Evolutionary conservation across 2,113 vertebrate species (phyloP).

Genomic region (Steatornis caripensis): DNA sequence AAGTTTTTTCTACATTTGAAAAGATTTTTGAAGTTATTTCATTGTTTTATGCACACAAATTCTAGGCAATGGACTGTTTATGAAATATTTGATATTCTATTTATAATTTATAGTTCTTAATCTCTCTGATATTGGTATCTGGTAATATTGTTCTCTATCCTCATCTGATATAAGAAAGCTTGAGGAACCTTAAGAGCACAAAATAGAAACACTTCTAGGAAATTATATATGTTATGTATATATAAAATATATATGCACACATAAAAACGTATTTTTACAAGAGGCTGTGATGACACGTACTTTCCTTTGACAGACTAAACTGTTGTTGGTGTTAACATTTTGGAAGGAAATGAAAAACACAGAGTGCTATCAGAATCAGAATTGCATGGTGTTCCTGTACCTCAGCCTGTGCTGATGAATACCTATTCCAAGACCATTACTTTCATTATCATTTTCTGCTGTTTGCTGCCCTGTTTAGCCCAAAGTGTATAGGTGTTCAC

Average conservation of each 20-base stretch:
- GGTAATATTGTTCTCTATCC: not conserved
- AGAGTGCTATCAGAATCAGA: not conserved
- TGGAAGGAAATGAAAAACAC: not conserved
- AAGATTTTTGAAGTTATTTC: not conserved
- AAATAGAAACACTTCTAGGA: not conserved
- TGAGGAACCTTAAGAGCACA: not conserved
- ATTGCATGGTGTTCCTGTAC: not conserved
- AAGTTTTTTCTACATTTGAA: not conserved
- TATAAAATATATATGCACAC: not conserved
- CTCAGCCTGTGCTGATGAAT: not conserved
- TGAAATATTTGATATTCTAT: not conserved
- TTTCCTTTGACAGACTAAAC: not conserved
- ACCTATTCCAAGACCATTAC: not conserved
- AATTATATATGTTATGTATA: not conserved
- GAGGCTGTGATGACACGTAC: not conserved
- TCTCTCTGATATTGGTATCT: not conserved
- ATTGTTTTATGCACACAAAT: not conserved
- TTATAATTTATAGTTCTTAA: not conserved
- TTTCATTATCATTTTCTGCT: not conserved
- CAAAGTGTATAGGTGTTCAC: not conserved
- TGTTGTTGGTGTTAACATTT: not conserved
- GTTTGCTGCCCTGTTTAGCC: not conserved
- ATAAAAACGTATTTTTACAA: not conserved
- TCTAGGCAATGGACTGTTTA: not conserved
- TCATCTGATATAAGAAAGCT: not conserved